These are phyloP conservation scores for Platichthys flesus DNA, from an alignment of 2,113 vertebrate genomes.

Conservation along the genomic window DNA sequence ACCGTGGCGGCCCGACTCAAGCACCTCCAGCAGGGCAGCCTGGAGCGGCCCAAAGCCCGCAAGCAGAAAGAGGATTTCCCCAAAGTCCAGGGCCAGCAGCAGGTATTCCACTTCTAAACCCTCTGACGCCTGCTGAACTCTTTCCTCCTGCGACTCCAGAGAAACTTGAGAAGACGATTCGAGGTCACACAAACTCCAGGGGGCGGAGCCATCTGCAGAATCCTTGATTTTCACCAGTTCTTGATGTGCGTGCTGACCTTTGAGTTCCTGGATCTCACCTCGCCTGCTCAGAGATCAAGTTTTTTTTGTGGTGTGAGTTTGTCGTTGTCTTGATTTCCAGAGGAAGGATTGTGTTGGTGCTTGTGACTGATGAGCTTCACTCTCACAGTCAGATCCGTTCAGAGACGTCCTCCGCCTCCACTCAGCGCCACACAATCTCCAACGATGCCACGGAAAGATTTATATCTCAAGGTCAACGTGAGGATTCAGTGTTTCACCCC, in stretches of 20 bases:
- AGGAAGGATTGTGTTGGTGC: conserved; percentile 52
- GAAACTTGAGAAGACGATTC: conserved; percentile 12
- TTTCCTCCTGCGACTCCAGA: background rate
- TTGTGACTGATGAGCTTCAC: conserved; percentile 62
- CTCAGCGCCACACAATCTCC: conserved; percentile 15
- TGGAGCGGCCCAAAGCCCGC: conserved; percentile 89
- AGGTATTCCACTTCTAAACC: conserved; percentile 89
- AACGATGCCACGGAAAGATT: conserved; percentile 59
- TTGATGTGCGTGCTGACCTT: conserved; percentile 50
- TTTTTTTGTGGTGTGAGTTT: conserved; percentile 55
- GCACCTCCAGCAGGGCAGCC: conserved; percentile 88
- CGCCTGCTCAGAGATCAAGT: conserved; percentile 55
- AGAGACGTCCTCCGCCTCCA: conserved; percentile 3
- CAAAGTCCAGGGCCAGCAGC: conserved; percentile 93
- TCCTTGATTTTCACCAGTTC: conserved; percentile 37
- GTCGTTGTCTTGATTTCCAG: conserved; percentile 60
- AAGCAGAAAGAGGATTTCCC: conserved; percentile 93
- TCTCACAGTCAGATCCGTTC: conserved; percentile 20
- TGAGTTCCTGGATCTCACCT: conserved; percentile 56
- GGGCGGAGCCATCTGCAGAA: conserved; percentile 30
- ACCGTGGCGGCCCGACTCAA: conserved; percentile 89
- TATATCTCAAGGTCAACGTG: conserved; percentile 31
- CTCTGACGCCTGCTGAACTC: conserved; percentile 28
- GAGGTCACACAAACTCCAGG: background rate
- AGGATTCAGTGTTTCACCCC: conserved; percentile 24